These are phyloP conservation scores for Euwallacea similis DNA, from an alignment of 1,140 invertebrate species.

Conservation along the genomic window DNA sequence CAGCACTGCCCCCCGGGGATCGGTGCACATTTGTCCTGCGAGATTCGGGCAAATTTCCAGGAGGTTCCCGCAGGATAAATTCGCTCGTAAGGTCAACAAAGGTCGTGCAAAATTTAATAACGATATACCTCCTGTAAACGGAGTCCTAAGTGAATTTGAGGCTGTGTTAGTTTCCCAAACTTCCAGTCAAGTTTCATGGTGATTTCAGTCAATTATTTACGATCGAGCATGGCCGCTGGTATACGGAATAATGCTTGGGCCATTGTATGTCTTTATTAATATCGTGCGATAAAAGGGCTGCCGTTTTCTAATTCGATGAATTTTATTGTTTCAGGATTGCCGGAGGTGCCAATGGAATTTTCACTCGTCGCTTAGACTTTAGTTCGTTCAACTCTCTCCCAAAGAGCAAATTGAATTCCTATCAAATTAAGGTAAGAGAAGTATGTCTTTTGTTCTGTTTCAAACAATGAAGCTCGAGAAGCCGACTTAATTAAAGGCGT, in stretches of 20 bases:
- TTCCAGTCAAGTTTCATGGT: background rate
- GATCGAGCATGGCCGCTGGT: background rate
- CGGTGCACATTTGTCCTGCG: background rate
- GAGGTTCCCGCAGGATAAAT: background rate
- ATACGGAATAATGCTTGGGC: background rate
- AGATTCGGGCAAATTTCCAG: background rate
- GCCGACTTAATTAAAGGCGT: conserved; percentile 25
- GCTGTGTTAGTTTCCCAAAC: background rate
- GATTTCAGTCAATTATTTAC: background rate
- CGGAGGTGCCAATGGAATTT: conserved; percentile 86
- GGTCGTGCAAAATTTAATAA: conserved; percentile 5
- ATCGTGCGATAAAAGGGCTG: too few relatives aligned
- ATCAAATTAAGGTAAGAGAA: conserved; percentile 92
- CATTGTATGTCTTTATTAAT: too few relatives aligned
- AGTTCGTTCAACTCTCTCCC: conserved; percentile 93
- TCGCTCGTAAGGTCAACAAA: background rate
- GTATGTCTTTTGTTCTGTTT: conserved; percentile 38
- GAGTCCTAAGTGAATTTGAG: background rate
- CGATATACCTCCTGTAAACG: background rate
- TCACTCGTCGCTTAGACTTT: conserved; percentile 88
- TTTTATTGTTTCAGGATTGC: conserved; percentile 69
- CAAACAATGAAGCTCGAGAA: conserved; percentile 27
- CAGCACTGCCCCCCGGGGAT: background rate
- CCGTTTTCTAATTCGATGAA: background rate
- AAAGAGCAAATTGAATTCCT: conserved; percentile 94